Evolutionary conservation across 1,140 invertebrate genomes (phyloP).

Genomic region (Amphibalanus amphitrite): DNA sequence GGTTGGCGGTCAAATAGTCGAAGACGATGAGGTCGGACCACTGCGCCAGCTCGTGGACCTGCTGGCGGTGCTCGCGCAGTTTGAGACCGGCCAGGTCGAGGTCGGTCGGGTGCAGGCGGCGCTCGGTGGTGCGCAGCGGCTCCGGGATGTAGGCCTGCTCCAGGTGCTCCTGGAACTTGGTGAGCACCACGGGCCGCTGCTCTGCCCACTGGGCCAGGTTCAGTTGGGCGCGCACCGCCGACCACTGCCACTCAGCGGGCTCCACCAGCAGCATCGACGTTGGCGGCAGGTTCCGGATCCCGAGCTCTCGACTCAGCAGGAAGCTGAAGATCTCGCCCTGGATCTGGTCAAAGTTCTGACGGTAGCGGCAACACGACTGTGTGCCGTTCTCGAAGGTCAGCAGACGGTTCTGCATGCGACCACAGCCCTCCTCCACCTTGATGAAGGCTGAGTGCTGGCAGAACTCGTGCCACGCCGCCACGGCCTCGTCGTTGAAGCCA

Average conservation of each 20-base stretch:
- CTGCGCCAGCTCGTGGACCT: slow-evolving; percentile 55
- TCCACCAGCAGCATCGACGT: slow-evolving; percentile 47
- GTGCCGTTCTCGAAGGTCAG: slow-evolving; percentile 51
- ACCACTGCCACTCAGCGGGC: slow-evolving; percentile 45
- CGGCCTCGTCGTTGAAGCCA: slow-evolving; percentile 43
- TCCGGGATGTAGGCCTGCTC: slow-evolving; percentile 38
- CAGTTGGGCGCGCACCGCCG: slow-evolving; percentile 43
- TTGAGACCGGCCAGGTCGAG: slow-evolving; percentile 21
- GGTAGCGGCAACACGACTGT: slow-evolving; percentile 61
- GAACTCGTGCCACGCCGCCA: slow-evolving; percentile 47
- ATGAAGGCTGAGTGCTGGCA: slow-evolving; percentile 40
- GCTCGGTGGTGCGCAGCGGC: slow-evolving; percentile 44
- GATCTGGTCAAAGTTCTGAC: slow-evolving; percentile 77
- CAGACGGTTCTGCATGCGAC: slow-evolving; percentile 73
- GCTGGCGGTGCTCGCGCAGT: slow-evolving; percentile 14
- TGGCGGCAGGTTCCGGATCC: slow-evolving; percentile 50
- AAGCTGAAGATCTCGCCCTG: slow-evolving; percentile 81
- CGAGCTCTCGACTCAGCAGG: slow-evolving; percentile 51
- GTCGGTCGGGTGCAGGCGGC: slow-evolving; percentile 44
- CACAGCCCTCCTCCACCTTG: slow-evolving; percentile 57
- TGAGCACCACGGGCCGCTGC: slow-evolving; percentile 49
- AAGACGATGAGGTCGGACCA: slow-evolving; percentile 81
- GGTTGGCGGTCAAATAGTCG: slow-evolving; percentile 73
- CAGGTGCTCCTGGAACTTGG: slow-evolving; percentile 44
- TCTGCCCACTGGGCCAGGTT: slow-evolving; percentile 59